phyloP scores from a whole-genome alignment of 2,113 vertebrate species.

The Etheostoma spectabile region DNA sequence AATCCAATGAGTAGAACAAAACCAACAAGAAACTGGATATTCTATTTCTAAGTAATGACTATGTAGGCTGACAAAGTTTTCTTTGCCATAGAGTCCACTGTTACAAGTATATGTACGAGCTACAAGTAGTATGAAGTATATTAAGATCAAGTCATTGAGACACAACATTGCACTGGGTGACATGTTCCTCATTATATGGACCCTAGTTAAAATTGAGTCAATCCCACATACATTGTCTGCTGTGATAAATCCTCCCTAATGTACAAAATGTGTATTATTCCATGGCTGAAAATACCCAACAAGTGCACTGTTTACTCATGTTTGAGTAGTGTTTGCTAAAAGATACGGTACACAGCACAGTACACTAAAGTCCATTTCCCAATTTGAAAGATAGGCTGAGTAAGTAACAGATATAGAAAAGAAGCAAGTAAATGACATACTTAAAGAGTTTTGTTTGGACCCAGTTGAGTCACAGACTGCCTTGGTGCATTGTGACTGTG shows the following conservation, averaged over 20 bases:
- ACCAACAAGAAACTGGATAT: constrained; percentile 28
- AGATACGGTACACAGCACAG: too few relatives aligned
- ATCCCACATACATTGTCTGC: not conserved
- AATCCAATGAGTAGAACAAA: constrained; percentile 22
- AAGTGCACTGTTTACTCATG: not conserved
- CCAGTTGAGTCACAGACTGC: not conserved
- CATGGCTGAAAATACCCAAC: not conserved
- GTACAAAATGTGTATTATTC: not conserved
- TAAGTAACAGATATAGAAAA: too few relatives aligned
- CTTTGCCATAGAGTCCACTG: not conserved
- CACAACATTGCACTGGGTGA: not conserved
- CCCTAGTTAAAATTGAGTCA: not conserved
- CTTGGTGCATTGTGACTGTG: constrained; percentile 4
- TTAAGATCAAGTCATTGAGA: not conserved
- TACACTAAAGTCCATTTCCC: too few relatives aligned
- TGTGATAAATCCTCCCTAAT: not conserved
- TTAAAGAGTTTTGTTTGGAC: too few relatives aligned
- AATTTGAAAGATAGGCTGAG: too few relatives aligned
- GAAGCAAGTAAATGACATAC: too few relatives aligned
- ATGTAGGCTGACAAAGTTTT: not conserved
- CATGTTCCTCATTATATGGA: not conserved
- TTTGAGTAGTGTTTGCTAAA: too few relatives aligned
- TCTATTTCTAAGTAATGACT: not conserved
- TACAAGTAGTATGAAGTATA: not conserved
- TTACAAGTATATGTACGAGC: not conserved